These are phyloP conservation scores for Smittia sp. DNA, from an alignment of 2,888 invertebrate genomes.

Conservation along the genomic window DNA sequence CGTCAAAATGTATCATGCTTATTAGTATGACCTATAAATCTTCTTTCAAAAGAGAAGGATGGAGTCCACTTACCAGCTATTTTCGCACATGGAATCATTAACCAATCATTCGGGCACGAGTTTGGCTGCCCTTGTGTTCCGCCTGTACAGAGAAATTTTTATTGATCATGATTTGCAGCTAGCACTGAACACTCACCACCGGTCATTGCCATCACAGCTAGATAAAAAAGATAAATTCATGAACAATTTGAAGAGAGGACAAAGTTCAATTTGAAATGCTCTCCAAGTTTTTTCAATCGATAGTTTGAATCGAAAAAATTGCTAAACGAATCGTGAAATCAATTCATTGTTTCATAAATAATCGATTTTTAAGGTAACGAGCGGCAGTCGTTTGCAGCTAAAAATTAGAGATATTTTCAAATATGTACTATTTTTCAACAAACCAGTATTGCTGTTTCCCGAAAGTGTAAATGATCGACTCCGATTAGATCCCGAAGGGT, in stretches of 20 bases:
- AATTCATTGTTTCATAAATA: too few species aligned
- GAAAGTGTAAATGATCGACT: slow-evolving; percentile 73
- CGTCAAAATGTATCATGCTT: not conserved
- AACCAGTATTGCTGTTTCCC: slow-evolving; percentile 66
- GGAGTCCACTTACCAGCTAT: slow-evolving; percentile 49
- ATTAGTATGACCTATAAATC: too few species aligned
- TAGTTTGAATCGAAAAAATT: too few species aligned
- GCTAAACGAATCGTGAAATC: not conserved
- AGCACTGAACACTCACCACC: not conserved
- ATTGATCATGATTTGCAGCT: not conserved
- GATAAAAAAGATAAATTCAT: too few species aligned
- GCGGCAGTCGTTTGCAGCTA: too few species aligned
- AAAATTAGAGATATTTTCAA: too few species aligned
- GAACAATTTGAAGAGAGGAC: too few species aligned
- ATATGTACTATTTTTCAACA: too few species aligned
- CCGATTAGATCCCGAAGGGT: slow-evolving; percentile 67
- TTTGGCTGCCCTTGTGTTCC: slow-evolving; percentile 64
- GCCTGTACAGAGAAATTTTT: slow-evolving; percentile 46
- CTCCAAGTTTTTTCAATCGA: too few species aligned
- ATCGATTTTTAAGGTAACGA: too few species aligned
- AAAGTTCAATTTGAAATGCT: too few species aligned
- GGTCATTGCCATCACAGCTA: slow-evolving; percentile 6
- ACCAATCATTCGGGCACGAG: slow-evolving; percentile 74
- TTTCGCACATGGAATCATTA: slow-evolving; percentile 72
- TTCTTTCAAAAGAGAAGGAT: too few species aligned